Conservation (phyloP, 2,797 vertebrate species). For the Clarias pachynema region DNA sequence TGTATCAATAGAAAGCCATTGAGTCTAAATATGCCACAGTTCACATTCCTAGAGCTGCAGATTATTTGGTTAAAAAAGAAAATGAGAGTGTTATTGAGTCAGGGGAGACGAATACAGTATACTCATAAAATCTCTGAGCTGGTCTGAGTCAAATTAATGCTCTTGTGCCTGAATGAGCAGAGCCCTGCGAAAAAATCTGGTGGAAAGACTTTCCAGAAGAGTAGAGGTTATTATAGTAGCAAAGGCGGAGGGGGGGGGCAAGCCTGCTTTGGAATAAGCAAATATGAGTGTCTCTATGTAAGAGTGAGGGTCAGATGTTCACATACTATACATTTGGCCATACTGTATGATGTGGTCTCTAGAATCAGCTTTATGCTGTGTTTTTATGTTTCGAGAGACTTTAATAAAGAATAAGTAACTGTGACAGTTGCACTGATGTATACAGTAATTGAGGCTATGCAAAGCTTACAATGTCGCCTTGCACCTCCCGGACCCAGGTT, state of each 20-base stretch:
- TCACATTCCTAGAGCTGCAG: background rate
- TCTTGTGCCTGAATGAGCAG: slow-evolving; percentile 2
- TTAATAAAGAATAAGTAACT: background rate
- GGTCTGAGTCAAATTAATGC: slow-evolving; percentile 14
- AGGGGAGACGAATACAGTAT: background rate
- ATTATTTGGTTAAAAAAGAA: slow-evolving; percentile 6
- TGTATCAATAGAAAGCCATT: too few relatives aligned
- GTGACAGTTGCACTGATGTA: background rate
- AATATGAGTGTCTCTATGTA: too few relatives aligned
- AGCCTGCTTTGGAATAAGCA: background rate
- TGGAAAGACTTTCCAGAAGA: background rate
- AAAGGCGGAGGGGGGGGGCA: background rate
- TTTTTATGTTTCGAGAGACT: background rate
- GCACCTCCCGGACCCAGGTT: too few relatives aligned
- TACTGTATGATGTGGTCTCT: background rate
- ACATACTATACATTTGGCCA: background rate
- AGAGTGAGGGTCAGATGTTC: background rate
- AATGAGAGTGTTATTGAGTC: background rate
- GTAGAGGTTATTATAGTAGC: background rate
- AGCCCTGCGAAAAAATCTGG: background rate
- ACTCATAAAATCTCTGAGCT: slow-evolving; percentile 1
- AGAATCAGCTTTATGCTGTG: background rate
- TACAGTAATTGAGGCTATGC: background rate
- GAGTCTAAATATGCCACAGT: background rate
- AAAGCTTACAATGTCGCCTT: background rate